A percentile compares a stretch with the other conserved stretches of the same genome.
Evolutionary conservation across 2,113 vertebrate species (phyloP).

Genomic region (Pomatostomus ruficeps): DNA sequence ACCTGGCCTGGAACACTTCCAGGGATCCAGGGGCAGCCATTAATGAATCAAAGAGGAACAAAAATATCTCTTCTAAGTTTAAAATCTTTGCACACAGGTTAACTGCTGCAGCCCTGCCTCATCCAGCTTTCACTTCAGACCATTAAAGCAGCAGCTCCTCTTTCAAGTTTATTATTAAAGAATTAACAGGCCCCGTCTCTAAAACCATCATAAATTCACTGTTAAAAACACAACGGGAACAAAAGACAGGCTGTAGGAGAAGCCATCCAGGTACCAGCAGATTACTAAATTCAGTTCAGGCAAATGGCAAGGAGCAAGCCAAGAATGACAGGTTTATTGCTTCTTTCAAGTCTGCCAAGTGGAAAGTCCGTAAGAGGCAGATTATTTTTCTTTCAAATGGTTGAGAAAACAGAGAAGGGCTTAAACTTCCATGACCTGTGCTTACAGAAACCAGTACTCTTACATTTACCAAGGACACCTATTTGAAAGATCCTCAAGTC

Average conservation of each 20-base stretch:
- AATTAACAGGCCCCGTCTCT: not conserved
- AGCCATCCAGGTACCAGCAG: not conserved
- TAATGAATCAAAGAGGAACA: not conserved
- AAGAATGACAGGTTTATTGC: conserved; percentile 45
- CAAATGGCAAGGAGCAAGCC: not conserved
- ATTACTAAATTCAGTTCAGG: not conserved
- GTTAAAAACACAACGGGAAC: not conserved
- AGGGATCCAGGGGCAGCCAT: not conserved
- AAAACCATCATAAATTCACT: not conserved
- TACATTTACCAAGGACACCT: rapidly evolving
- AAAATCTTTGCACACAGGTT: not conserved
- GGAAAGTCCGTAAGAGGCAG: not conserved
- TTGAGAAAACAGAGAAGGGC: not conserved
- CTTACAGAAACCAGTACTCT: not conserved
- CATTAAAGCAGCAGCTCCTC: not conserved
- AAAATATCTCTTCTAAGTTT: not conserved
- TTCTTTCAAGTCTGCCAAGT: conserved; percentile 15
- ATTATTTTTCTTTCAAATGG: conserved; percentile 43
- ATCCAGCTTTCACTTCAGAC: not conserved
- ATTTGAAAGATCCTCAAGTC: not conserved
- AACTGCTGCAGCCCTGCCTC: not conserved
- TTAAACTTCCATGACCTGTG: not conserved
- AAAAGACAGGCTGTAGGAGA: not conserved
- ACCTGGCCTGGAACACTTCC: not conserved
- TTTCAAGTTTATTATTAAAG: not conserved